Evolutionary conservation across 2,797 vertebrate species (phyloP).

Genomic region (Hydrolagus colliei): DNA sequence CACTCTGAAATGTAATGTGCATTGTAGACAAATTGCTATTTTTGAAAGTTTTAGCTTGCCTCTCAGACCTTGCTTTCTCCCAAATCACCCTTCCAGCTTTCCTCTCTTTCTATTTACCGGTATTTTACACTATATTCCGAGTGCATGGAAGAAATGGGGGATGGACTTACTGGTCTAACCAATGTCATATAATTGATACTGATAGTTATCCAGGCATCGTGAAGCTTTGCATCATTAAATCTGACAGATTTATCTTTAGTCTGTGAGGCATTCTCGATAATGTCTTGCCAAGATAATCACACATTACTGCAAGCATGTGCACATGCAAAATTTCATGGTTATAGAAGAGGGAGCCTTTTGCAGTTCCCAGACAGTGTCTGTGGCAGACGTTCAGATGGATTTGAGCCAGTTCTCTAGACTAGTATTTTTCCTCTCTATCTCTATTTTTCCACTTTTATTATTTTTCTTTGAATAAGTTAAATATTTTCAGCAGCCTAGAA

Average conservation of each 20-base stretch:
- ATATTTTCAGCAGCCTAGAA: not conserved
- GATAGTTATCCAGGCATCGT: slow-evolving; percentile 53
- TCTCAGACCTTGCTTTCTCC: not conserved
- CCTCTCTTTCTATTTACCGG: not conserved
- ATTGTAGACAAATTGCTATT: not conserved
- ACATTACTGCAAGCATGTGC: not conserved
- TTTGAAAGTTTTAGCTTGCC: not conserved
- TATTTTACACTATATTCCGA: not conserved
- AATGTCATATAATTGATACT: slow-evolving; percentile 35
- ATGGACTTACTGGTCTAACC: slow-evolving; percentile 30
- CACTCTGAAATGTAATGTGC: not conserved
- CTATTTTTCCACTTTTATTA: not conserved
- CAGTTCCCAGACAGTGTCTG: slow-evolving; percentile 51
- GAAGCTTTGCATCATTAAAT: slow-evolving; percentile 56
- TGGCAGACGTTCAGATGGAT: slow-evolving; percentile 45
- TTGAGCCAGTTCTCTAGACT: slow-evolving; percentile 35
- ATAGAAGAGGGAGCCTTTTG: slow-evolving; percentile 20
- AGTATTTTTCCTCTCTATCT: slow-evolving; percentile 28
- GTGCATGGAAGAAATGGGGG: slow-evolving; percentile 24
- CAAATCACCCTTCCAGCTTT: not conserved
- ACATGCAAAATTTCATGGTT: not conserved
- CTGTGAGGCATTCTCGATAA: slow-evolving; percentile 32
- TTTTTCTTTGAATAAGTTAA: not conserved
- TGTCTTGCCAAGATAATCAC: slow-evolving; percentile 47
- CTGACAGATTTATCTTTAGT: slow-evolving; percentile 54